Base-by-base conservation (phyloP, 2,113 vertebrate species). In the Rafetus swinhoei region DNA sequence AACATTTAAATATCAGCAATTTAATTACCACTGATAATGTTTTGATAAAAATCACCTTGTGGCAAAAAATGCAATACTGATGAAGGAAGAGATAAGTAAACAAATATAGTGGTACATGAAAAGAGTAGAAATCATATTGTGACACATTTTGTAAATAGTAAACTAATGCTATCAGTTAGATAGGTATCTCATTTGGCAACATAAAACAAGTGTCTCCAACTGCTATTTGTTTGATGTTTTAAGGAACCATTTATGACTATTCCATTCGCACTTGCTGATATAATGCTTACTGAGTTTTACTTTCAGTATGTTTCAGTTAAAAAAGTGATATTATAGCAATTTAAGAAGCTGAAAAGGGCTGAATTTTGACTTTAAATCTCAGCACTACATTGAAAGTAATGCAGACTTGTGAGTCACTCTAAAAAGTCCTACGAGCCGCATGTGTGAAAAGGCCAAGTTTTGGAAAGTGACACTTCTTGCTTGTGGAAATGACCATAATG, bases 41-140 rank as follows among this genome's bases (percentile, higher is more conserved):
- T 62, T 87, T 92, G 85, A 96, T 90, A 86, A 54, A 95, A 96
- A 81, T 82, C 39, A 94, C 83, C 87, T 85, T 91, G 35, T 82
- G 90, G 56, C 90, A 95, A 94, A 94, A 92, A 84, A 91, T 82
- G 12, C 85, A 96, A 18, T 59, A 79, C 13, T 93, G 14, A 83
- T 92, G 72, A 92, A 95, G 94, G 87, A 88, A 8, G 89, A 95
- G 84, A 91, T 39, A 93, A 95, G 93, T 39, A 83, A 95, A 91
- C 10, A 95, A 94, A 93, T 53, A 60, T 29, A 24, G 55, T 92
- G 91, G 52, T 96, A 65, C 55, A 76, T 85, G 89, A 93, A 94
- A 94, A 90, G 29, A 94, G 21, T 86, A 57, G 54, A 94, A 90
- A 87, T 89, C 72, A 83, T 90, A 50, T 62, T 91, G 52, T 92